Evolutionary conservation across 1,140 invertebrate species (phyloP), one percentile per base, ranked within the genome.

Genomic region (Diachasma alloeum): DNA sequence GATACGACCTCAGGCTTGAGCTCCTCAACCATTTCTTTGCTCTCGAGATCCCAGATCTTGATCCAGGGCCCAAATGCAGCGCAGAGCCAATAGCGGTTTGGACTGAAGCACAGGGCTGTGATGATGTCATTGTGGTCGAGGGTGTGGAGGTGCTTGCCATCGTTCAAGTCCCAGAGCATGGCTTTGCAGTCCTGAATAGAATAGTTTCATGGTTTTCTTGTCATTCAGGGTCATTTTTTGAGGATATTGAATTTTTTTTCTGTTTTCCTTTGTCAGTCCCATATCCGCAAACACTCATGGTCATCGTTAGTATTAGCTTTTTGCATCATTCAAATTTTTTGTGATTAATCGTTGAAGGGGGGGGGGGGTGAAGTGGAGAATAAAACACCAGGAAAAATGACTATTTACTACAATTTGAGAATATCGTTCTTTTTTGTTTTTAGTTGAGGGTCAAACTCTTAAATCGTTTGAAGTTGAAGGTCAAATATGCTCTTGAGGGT

Each of bases 41-140:
- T 97, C 92, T 99, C 98, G 86, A 99, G 92, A 93, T 99, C 98
- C 98, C 99, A 99, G 87, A 99, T 99, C 91, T 99, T 99, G 87
- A 99, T 99, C 81, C 95, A 96, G 74, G 98, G 97, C 83, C 99
- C 99, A 87, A 96, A 99, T n/a, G 99, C 99, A 85, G 98, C 99
- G 91, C 99, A 99, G 15, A 99, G 93, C 99, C 99, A 99, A 87
- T 99, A 99, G 88, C 99, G 95, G 91, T 99, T 99, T 68, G 99
- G 99, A 83, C 97, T 99, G 94, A 99, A 99, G 93, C 97, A 98
- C 80, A 99, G 91, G 8, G 98, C 96, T 84, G 98, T 99, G 90
- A 99, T 99, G 86, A 97, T 97, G 84, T 99, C 98, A 89, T 98
- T 98, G 88, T 99, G 98, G 85, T 99, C 97, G 80, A 99, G 91